Base-by-base conservation (phyloP, 35 echinoderm and acorn worm species). In the Acanthaster planci region DNA sequence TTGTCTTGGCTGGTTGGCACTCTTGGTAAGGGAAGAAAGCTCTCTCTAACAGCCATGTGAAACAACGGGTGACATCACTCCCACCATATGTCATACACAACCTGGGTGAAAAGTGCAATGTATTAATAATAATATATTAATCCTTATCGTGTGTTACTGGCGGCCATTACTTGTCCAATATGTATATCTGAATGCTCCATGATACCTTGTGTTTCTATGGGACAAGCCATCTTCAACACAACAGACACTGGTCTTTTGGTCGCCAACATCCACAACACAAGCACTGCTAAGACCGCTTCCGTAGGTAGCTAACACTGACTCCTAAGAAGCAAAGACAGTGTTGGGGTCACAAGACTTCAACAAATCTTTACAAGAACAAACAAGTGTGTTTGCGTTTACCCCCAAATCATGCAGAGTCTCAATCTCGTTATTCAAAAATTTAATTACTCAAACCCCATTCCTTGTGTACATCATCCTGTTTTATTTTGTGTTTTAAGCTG, bases 171-270 rank as follows among this genome's bases (percentile, higher is more conserved):
- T n/a, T n/a, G n/a, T n/a, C n/a, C n/a, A n/a, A n/a, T n/a, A n/a
- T n/a, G n/a, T n/a, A n/a, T n/a, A n/a, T n/a, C n/a, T 52, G 39
- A 54, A 51, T 51, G 51, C 19, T 75, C 42, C 7, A 34, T 23
- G 0, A 16, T 81, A 99, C 96, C 96, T 94, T 52, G 96, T 94
- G 79, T 99, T 99, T 56, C 91, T 84, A 84, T 99, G 92, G 0
- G 96, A 99, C 37, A 99, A 81, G 5, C 96, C 96, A 91, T 99
- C 96, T 86, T 99, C 96, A 8, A 99, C 96, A 60, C 96, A 97
- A 9, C 89, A 88, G 0, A 99, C 89, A 55, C 87, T 90, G 40
- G 96, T 99, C 77, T 99, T 99, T 60, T 99, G 96, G 60, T 99
- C 96, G 26, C 96, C 96, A 68, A 99, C 89, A 84, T 99, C 96